phyloP scores from a whole-genome alignment of 2,797 vertebrate species.

The Malurus leucopterus region DNA sequence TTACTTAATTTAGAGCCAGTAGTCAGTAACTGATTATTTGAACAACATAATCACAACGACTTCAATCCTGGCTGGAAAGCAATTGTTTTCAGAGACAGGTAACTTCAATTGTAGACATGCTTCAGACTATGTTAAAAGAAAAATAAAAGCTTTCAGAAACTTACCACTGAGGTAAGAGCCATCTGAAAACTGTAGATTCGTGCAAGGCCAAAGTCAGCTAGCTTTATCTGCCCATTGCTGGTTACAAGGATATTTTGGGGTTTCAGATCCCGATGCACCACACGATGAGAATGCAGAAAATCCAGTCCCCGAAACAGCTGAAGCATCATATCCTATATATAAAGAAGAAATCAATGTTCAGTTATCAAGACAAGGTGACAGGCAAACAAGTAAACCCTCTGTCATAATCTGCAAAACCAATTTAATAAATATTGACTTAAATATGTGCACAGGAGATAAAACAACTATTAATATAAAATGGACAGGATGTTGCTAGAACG shows the following conservation, averaged over 20 bases:
- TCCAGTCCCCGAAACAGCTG: conserved; percentile 95
- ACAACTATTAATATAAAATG: neutral
- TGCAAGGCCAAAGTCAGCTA: conserved; percentile 96
- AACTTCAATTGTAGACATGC: neutral
- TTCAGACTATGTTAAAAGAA: neutral
- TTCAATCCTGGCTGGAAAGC: neutral
- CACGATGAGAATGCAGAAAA: conserved; percentile 96
- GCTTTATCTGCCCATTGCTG: conserved; percentile 93
- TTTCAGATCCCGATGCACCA: conserved; percentile 96
- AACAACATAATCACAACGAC: neutral
- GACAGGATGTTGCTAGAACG: neutral
- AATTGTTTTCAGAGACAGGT: neutral
- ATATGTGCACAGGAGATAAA: neutral
- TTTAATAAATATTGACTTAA: neutral
- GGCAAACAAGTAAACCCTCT: neutral
- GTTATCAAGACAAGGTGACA: neutral
- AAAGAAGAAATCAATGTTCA: conserved; percentile 21
- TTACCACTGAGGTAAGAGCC: conserved; percentile 98
- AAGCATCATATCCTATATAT: conserved; percentile 94
- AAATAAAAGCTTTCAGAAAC: conserved; percentile 56
- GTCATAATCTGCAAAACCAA: neutral
- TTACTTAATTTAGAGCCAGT: neutral
- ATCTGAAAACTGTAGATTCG: conserved; percentile 99
- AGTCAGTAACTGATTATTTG: neutral
- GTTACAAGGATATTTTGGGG: conserved; percentile 98